These are phyloP conservation scores for Ciconia nigra DNA, from an alignment of 2,797 vertebrate species.

Conservation along the genomic window DNA sequence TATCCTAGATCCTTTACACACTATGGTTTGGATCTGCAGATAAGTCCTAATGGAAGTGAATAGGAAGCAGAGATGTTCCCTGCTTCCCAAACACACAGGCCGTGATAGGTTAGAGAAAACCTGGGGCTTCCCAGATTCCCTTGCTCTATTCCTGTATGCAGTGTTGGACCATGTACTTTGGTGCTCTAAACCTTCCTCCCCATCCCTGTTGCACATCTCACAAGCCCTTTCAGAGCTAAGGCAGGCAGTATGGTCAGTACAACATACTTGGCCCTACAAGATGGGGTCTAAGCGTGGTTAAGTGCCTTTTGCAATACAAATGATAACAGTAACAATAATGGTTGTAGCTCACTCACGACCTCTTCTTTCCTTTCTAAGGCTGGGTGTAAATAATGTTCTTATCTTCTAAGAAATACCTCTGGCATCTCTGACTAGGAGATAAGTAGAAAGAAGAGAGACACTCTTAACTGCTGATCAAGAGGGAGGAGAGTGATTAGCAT, in stretches of 20 bases:
- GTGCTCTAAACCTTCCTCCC: background rate
- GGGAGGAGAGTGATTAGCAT: slow-evolving; percentile 50
- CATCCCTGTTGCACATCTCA: background rate
- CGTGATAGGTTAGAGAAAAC: background rate
- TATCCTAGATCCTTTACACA: background rate
- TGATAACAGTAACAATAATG: slow-evolving; percentile 26
- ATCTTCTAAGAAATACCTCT: slow-evolving; percentile 55
- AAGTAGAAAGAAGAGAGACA: slow-evolving; percentile 58
- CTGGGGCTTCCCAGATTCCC: background rate
- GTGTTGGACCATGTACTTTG: background rate
- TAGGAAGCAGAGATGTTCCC: background rate
- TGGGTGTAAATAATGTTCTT: slow-evolving; percentile 26
- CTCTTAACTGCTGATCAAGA: slow-evolving; percentile 54
- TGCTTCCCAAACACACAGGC: background rate
- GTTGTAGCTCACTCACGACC: background rate
- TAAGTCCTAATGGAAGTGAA: background rate
- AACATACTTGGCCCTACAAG: background rate
- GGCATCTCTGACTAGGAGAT: slow-evolving; percentile 44
- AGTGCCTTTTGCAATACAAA: background rate
- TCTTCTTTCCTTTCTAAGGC: slow-evolving; percentile 26
- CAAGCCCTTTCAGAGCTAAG: background rate
- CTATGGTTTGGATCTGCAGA: background rate
- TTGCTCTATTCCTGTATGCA: background rate
- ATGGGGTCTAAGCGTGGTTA: background rate
- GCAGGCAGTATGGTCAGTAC: background rate